Evolutionary conservation across 92 coral and sea anemone genomes (phyloP), one percentile per base, ranked within the genome.

Genomic region (Scolanthus callimorphus): DNA sequence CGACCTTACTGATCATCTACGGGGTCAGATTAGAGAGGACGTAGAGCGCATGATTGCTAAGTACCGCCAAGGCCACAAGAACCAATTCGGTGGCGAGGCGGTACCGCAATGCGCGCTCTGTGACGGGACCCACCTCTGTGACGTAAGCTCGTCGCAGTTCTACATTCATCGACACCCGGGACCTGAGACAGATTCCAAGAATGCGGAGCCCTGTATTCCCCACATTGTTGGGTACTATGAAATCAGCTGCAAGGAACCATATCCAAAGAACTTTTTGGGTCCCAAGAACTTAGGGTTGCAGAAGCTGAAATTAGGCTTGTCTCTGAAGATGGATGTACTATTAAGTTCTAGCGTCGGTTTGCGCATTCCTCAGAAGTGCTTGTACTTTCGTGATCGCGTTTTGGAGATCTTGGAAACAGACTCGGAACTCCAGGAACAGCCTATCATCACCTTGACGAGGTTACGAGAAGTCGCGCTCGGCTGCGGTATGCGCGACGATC

Each of bases 291-390:
- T 72, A 22, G 81, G 89, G 59, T 20, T 88, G 21, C 96, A 88
- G 73, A 88, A 88, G 50, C 76, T 83, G 56, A 88, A 73, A 39
- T 80, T 71, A 21, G 85, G 82, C n/a, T 68, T 88, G 67, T 75
- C 76, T 3, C 69, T 77, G 38, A 76, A 83, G n/a, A 83, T 88
- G 51, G 69, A 65, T 20, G 78, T 83, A 29, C 90, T 88, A 17
- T 82, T 88, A 25, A 76, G 70, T 38, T 34, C 88, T 22, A 81
- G 72, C 30, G 85, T 84, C 39, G 82, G 96, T 28, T 76, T 85
- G 12, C 71, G 89, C 15, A 88, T 88, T 67, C 96, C 96, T 24
- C 96, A 88, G 62, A 88, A 88, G 58, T 88, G 96, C 59, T 69
- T 88, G 51, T 88, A 88, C 55, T 82, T 88, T 22, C 82, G 90